Evolutionary conservation across 2,888 invertebrate genomes (phyloP).

Genomic region (Diarsia mendica): DNA sequence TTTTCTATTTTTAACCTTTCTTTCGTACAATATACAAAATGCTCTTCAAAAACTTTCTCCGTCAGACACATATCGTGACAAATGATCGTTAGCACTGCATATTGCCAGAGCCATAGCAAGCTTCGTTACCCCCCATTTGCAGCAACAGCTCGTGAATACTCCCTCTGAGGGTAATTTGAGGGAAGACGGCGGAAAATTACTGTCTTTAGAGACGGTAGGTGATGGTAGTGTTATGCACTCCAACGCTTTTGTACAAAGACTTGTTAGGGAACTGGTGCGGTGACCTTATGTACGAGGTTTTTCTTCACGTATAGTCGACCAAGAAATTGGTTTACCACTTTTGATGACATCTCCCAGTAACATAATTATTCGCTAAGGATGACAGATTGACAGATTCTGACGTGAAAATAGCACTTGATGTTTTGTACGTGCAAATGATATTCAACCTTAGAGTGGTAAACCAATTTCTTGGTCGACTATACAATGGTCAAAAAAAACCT

Average conservation of each 20-base stretch:
- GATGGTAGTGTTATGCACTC: constrained; percentile 21
- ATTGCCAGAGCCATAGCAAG: constrained; percentile 32
- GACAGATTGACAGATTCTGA: too few species aligned
- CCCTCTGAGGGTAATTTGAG: constrained; percentile 66
- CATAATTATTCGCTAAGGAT: too few species aligned
- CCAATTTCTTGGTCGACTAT: too few species aligned
- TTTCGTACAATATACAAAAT: not conserved
- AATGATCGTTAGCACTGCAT: constrained; percentile 42
- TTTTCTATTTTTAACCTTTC: not conserved
- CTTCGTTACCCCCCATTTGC: constrained; percentile 66
- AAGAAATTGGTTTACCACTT: too few species aligned
- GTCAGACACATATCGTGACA: constrained; percentile 36
- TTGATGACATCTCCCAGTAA: too few species aligned
- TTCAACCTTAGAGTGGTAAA: too few species aligned
- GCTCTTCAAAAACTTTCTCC: not conserved
- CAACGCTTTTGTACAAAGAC: not conserved
- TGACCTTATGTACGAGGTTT: not conserved
- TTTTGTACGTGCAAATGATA: too few species aligned
- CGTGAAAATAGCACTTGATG: too few species aligned
- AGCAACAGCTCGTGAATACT: constrained; percentile 66
- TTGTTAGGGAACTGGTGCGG: not conserved
- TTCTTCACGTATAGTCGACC: too few species aligned
- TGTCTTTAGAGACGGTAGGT: constrained; percentile 52
- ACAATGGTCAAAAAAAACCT: too few species aligned
- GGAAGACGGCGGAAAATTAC: constrained; percentile 72